A percentile compares a stretch with the other conserved stretches of the same genome.
Evolutionary conservation across 2,113 vertebrate species (phyloP).

Genomic region (Taurulus bubalis): DNA sequence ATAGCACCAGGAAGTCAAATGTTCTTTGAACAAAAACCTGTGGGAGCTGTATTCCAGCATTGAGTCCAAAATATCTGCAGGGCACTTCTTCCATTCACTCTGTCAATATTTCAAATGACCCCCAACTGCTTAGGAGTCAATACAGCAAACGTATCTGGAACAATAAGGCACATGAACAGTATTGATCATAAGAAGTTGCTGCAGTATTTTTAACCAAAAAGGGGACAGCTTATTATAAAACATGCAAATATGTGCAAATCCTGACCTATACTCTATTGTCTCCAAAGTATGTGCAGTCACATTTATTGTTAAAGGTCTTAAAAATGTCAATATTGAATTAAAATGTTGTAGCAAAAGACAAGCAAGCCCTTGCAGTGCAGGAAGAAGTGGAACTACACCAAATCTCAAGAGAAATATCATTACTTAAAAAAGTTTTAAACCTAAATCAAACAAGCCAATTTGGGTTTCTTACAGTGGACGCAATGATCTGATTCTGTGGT

Average conservation of each 20-base stretch:
- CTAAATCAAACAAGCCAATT: slow-evolving; percentile 50
- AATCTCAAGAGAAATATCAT: slow-evolving; percentile 31
- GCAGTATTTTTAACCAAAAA: slow-evolving; percentile 17
- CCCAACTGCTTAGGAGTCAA: slow-evolving; percentile 25
- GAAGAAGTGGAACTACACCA: not conserved
- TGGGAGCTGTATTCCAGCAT: slow-evolving; percentile 29
- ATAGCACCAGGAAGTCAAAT: slow-evolving; percentile 49
- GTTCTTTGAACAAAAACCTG: slow-evolving; percentile 48
- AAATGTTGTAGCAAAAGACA: slow-evolving; percentile 1
- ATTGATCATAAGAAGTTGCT: slow-evolving; percentile 51
- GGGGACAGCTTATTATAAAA: slow-evolving; percentile 43
- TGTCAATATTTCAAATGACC: slow-evolving; percentile 61
- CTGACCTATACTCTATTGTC: slow-evolving; percentile 4
- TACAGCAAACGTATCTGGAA: slow-evolving; percentile 41
- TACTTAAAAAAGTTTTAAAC: slow-evolving; percentile 45
- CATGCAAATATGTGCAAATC: slow-evolving; percentile 29
- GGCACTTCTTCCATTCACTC: slow-evolving; percentile 54
- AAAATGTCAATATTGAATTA: slow-evolving; percentile 19
- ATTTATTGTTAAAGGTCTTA: slow-evolving; percentile 13
- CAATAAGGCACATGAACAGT: slow-evolving; percentile 34
- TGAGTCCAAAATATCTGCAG: slow-evolving; percentile 32
- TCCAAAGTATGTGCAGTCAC: slow-evolving; percentile 12
- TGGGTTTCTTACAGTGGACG: slow-evolving; percentile 18
- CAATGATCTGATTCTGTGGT: slow-evolving; percentile 10
- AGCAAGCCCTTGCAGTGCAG: not conserved